Conservation (phyloP, 2,113 vertebrate species). For the human region GRCh38 chr5:11358501-11359000, state of each 20-base stretch:
- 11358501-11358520: not conserved
- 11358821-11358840: not conserved
- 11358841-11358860: not conserved
- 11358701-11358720: not conserved
- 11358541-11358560: not conserved
- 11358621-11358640: not conserved
- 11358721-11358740: not conserved
- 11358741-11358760: not conserved
- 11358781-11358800: not conserved
- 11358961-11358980: not conserved
- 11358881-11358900: not conserved
- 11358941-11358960: not conserved
- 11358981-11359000: not conserved
- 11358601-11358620: not conserved
- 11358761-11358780: not conserved
- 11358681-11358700: not conserved
- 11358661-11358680: not conserved
- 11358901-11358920: not conserved
- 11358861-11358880: not conserved
- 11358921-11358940: not conserved
- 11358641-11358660: not conserved
- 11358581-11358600: not conserved
- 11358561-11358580: not conserved
- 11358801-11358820: not conserved
- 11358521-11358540: not conserved